Percentiles rank a stretch among this genome's conserved stretches.
These are phyloP conservation scores for Megaceryle alcyon DNA, from an alignment of 2,797 vertebrate species.

Conservation along the genomic window DNA sequence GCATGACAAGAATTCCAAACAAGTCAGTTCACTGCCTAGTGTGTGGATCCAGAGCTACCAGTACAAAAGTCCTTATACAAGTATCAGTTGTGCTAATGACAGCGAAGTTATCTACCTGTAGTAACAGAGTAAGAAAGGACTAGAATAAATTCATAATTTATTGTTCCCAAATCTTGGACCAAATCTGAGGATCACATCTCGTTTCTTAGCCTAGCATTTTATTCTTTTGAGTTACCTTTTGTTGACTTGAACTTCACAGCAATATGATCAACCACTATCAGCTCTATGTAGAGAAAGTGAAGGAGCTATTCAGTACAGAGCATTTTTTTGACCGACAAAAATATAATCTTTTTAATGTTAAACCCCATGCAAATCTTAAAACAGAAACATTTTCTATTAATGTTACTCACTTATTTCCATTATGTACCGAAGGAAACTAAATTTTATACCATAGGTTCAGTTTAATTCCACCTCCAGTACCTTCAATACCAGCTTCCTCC, in stretches of 20 bases:
- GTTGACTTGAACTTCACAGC: background rate
- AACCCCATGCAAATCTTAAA: background rate
- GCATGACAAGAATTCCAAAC: background rate
- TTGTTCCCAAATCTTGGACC: background rate
- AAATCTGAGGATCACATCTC: background rate
- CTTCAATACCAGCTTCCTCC: background rate
- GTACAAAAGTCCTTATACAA: background rate
- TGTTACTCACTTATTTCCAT: background rate
- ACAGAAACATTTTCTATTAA: background rate
- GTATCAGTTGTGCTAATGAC: background rate
- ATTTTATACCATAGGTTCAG: background rate
- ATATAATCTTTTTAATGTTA: background rate
- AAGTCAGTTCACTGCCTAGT: background rate
- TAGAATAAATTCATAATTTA: background rate
- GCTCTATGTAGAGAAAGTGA: background rate
- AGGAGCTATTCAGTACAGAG: background rate
- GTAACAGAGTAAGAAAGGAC: background rate
- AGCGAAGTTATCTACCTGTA: background rate
- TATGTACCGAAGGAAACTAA: background rate
- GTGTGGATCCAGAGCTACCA: background rate
- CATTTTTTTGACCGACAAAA: background rate
- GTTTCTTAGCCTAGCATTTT: background rate
- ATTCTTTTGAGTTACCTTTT: background rate
- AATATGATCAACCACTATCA: background rate
- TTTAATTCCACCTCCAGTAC: background rate